phyloP scores from a whole-genome alignment of 2,113 vertebrate genomes.

The Coreoperca whiteheadi region DNA sequence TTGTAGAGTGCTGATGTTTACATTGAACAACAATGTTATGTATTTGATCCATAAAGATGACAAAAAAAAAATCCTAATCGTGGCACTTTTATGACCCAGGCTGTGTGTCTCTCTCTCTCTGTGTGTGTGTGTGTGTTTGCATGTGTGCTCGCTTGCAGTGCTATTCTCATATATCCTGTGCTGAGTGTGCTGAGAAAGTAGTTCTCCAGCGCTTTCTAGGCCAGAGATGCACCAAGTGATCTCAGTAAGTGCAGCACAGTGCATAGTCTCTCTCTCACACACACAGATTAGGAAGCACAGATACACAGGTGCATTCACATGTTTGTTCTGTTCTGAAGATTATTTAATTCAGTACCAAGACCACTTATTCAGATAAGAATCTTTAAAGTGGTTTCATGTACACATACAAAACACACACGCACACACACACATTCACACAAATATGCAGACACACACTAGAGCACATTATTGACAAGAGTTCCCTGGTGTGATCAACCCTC shows the following conservation, averaged over 20 bases:
- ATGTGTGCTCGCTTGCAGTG: not conserved
- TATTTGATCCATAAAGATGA: constrained; percentile 41
- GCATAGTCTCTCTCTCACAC: not conserved
- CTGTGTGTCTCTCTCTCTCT: not conserved
- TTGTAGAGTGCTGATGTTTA: not conserved
- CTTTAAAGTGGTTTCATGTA: not conserved
- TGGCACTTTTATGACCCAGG: not conserved
- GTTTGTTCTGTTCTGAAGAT: not conserved
- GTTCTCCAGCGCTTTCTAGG: constrained; percentile 26
- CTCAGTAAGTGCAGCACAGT: constrained; percentile 1
- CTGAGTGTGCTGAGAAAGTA: constrained; percentile 27
- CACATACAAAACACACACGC: not conserved
- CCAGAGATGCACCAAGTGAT: constrained; percentile 27
- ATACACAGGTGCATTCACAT: not conserved
- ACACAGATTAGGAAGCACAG: not conserved
- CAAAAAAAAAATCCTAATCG: constrained; percentile 20
- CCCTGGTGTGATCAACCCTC: constrained; percentile 30
- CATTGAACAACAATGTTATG: constrained; percentile 23
- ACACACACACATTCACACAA: not conserved
- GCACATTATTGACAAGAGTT: constrained; percentile 44
- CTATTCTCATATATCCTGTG: constrained; percentile 15
- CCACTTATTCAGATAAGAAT: not conserved
- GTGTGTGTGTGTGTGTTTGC: constrained; percentile 9
- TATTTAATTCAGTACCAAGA: not conserved
- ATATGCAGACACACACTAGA: not conserved